Conservation (phyloP, 2,113 vertebrate species). For the Thermophis baileyi region DNA sequence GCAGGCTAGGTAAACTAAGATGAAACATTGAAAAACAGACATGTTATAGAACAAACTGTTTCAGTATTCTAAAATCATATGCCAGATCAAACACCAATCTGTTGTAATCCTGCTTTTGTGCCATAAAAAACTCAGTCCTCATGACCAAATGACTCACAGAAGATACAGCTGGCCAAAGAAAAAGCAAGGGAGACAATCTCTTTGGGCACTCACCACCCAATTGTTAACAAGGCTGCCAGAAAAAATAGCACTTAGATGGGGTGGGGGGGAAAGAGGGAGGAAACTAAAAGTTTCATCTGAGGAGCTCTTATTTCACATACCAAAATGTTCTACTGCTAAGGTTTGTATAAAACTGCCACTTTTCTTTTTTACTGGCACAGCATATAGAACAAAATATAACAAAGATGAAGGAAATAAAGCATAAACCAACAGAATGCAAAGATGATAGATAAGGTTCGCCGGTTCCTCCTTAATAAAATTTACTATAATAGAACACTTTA, state of each 20-base stretch:
- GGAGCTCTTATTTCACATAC: neutral
- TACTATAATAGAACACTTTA: neutral
- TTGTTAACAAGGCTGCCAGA: constrained; percentile 6
- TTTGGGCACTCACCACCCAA: neutral
- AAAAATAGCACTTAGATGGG: neutral
- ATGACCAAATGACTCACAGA: constrained; percentile 19
- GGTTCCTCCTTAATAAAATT: neutral
- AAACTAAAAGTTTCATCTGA: neutral
- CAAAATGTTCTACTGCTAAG: neutral
- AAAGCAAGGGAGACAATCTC: neutral
- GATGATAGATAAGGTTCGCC: neutral
- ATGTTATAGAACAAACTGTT: constrained; percentile 1
- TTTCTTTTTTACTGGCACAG: neutral
- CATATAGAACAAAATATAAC: neutral
- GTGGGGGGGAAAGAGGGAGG: neutral
- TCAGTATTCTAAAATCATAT: neutral
- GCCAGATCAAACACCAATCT: constrained; percentile 14
- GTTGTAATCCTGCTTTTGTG: neutral
- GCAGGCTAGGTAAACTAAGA: neutral
- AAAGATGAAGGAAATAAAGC: neutral
- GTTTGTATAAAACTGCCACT: neutral
- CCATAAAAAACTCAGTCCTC: constrained; percentile 8
- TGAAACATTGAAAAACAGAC: neutral
- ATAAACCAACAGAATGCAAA: neutral
- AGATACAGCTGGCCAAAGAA: constrained; percentile 12